phyloP scores from a whole-genome alignment of 1,140 invertebrate genomes.

The Drosophila arizonae region DNA sequence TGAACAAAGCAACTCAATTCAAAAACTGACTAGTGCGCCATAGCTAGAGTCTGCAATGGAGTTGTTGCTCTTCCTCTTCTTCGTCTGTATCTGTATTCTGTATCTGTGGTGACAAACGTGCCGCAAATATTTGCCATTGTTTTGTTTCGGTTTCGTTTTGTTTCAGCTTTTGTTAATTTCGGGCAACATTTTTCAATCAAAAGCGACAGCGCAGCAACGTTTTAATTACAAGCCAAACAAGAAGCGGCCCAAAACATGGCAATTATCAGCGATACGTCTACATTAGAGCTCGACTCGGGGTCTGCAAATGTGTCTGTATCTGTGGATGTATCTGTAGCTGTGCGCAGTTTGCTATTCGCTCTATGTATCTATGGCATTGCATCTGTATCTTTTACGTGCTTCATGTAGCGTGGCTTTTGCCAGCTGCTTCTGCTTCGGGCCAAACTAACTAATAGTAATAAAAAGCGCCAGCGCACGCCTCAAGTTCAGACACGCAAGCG shows the following conservation, averaged over 20 bases:
- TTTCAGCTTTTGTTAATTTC: conserved; percentile 27
- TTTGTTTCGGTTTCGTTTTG: conserved; percentile 20
- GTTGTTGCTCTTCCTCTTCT: conserved; percentile 31
- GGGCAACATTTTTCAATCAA: conserved; percentile 69
- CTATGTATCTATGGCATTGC: conserved; percentile 11
- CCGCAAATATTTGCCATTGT: conserved; percentile 77
- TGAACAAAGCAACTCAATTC: conserved; percentile 65
- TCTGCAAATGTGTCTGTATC: conserved; percentile 22
- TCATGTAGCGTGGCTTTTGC: conserved; percentile 51
- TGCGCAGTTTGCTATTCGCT: too few species aligned
- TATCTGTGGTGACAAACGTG: conserved; percentile 44
- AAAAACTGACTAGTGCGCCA: conserved; percentile 27
- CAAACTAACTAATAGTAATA: conserved; percentile 27
- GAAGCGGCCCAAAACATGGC: conserved; percentile 57
- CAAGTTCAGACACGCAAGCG: conserved; percentile 63
- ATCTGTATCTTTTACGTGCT: conserved; percentile 73
- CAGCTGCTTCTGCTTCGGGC: conserved; percentile 19
- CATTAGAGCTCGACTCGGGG: conserved; percentile 6
- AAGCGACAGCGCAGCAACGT: conserved; percentile 37
- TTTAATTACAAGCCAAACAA: conserved; percentile 63
- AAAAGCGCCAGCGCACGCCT: conserved; percentile 37
- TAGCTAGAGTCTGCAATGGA: conserved; percentile 4
- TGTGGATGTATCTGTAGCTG: conserved; percentile 9
- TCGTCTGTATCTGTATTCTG: conserved; percentile 21
- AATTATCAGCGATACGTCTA: conserved; percentile 59